A percentile compares a stretch with the other conserved stretches of the same genome.
These are phyloP conservation scores for Netelia fuscicornis DNA, from an alignment of 2,888 invertebrate genomes.

Conservation along the genomic window DNA sequence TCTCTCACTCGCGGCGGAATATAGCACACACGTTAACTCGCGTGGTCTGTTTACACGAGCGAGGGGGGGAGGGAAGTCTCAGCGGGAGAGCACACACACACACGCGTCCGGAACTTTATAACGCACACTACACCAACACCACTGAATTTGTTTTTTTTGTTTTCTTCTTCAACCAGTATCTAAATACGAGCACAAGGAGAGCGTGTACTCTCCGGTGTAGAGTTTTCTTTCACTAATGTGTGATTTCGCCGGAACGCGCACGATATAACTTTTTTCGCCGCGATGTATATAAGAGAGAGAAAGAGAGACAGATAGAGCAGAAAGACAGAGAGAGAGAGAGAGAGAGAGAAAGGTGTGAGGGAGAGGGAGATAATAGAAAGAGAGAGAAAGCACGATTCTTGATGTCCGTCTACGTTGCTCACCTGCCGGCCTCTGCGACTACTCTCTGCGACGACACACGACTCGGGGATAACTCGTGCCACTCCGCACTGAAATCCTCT, in stretches of 20 bases:
- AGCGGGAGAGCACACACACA: constrained; percentile 55
- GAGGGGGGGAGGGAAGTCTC: constrained; percentile 23
- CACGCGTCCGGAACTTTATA: constrained; percentile 28
- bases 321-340: background rate
- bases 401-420: constrained; percentile 39
- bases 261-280: background rate
- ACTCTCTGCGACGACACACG: constrained; percentile 29
- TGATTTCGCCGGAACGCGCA: background rate
- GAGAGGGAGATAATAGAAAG: background rate
- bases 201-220: background rate
- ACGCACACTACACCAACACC: constrained; percentile 4
- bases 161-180: constrained; percentile 12
- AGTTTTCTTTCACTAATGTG: background rate
- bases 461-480: constrained; percentile 12
- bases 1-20: constrained; percentile 36
- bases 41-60: constrained; percentile 69
- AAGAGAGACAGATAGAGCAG: background rate
- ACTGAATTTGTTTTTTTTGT: constrained; percentile 19
- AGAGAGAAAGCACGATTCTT: background rate
- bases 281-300: background rate
- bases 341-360: background rate
- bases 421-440: constrained; percentile 63
- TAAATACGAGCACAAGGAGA: background rate
- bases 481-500: constrained; percentile 32
- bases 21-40: constrained; percentile 41